phyloP scores from a whole-genome alignment of 1,140 invertebrate species.

The Eciton burchellii region DNA sequence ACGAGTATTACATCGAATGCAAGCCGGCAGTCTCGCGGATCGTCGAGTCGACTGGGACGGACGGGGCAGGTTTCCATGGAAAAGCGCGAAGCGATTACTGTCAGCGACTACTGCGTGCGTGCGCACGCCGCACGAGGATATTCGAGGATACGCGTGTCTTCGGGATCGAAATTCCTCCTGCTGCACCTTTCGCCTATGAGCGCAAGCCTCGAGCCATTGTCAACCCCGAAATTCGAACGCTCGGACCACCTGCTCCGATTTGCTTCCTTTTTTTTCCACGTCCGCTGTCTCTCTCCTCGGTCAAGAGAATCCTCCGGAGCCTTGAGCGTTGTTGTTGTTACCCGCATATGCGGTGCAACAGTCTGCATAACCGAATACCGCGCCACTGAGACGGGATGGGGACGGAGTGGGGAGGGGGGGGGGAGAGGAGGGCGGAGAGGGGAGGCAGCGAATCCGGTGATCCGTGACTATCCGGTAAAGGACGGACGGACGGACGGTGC shows the following conservation, averaged over 20 bases:
- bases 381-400: too few species aligned
- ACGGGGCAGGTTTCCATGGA: neutral
- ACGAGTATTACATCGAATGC: conserved; percentile 68
- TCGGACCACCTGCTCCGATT: neutral
- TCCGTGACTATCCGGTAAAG: conserved; percentile 26
- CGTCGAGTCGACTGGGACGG: too few species aligned
- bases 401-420: too few species aligned
- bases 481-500: conserved; percentile 24
- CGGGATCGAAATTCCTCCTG: neutral
- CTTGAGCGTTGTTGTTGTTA: neutral
- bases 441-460: neutral
- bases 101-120: neutral
- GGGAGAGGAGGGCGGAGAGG: too few species aligned
- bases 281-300: neutral
- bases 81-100: neutral
- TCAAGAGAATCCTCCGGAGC: too few species aligned
- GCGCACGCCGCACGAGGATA: too few species aligned
- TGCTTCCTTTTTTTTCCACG: neutral
- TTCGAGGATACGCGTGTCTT: too few species aligned
- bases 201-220: neutral
- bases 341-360: too few species aligned
- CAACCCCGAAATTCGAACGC: neutral
- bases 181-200: too few species aligned
- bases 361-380: neutral
- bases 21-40: conserved; percentile 68